Conservation (phyloP, 1,140 invertebrate genomes). For the Agrilus planipennis region DNA sequence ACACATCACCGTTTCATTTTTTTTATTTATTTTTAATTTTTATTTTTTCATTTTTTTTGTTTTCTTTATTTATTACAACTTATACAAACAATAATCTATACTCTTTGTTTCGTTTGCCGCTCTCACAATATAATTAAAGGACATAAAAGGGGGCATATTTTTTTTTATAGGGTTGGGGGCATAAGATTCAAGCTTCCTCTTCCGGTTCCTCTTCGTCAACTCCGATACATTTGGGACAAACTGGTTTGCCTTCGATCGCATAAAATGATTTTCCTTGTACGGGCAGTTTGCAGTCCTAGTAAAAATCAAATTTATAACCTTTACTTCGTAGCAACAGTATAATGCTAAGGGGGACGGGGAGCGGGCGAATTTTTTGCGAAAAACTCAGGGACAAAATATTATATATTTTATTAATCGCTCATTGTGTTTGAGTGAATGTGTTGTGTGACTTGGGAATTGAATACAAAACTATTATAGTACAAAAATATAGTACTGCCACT, state of each 20-base stretch:
- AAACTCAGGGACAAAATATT: too few relatives aligned
- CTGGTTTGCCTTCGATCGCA: slow-evolving; percentile 84
- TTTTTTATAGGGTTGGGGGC: slow-evolving; percentile 5
- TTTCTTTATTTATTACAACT: slow-evolving; percentile 20
- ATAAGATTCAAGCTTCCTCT: slow-evolving; percentile 17
- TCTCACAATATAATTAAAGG: slow-evolving; percentile 14
- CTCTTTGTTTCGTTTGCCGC: too few relatives aligned
- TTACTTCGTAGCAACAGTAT: too few relatives aligned
- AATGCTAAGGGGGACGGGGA: too few relatives aligned
- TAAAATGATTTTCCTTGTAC: slow-evolving; percentile 92
- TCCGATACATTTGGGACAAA: slow-evolving; percentile 80
- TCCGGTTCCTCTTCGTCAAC: slow-evolving; percentile 77
- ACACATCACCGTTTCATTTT: too few relatives aligned
- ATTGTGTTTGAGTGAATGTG: too few relatives aligned
- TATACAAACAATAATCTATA: slow-evolving; percentile 17
- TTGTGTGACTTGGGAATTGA: too few relatives aligned
- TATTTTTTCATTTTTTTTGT: slow-evolving; percentile 26
- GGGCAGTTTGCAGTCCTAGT: slow-evolving; percentile 82
- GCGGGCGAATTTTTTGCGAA: too few relatives aligned
- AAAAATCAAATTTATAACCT: too few relatives aligned
- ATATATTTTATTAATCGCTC: too few relatives aligned
- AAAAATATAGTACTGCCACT: too few relatives aligned
- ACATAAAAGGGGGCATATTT: slow-evolving; percentile 12
- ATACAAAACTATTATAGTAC: too few relatives aligned
- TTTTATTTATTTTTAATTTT: slow-evolving; percentile 35